These are phyloP conservation scores for Eulemur albifrons DNA, from an alignment of 2,797 vertebrate species.

Conservation along the genomic window DNA sequence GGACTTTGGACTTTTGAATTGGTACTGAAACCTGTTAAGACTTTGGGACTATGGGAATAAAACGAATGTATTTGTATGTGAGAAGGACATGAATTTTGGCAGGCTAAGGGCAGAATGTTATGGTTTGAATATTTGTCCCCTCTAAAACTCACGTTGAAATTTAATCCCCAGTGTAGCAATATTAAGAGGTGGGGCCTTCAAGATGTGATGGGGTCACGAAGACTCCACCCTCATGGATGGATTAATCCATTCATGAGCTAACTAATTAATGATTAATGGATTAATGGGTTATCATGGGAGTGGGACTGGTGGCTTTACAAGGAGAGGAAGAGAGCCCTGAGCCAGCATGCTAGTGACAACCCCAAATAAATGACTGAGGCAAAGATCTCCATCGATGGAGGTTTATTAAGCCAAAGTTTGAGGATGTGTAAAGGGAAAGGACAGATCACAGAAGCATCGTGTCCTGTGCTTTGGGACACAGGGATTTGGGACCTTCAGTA, in stretches of 20 bases:
- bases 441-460: background rate
- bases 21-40: background rate
- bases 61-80: background rate
- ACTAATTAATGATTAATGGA: background rate
- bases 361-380: background rate
- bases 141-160: background rate
- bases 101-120: background rate
- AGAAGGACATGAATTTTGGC: background rate
- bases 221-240: background rate
- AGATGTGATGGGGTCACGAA: background rate
- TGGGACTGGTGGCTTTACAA: background rate
- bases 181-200: background rate
- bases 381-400: background rate
- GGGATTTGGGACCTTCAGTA: background rate
- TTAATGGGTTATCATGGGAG: background rate
- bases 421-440: background rate
- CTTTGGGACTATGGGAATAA: background rate
- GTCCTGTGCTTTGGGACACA: background rate
- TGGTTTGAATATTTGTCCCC: background rate
- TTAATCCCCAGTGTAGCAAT: background rate
- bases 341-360: background rate
- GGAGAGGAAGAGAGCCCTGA: background rate
- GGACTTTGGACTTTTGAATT: background rate
- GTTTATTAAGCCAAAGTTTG: background rate
- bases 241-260: background rate